Conservation (phyloP, 2,888 invertebrate genomes). For the Leistus spinibarbis region DNA sequence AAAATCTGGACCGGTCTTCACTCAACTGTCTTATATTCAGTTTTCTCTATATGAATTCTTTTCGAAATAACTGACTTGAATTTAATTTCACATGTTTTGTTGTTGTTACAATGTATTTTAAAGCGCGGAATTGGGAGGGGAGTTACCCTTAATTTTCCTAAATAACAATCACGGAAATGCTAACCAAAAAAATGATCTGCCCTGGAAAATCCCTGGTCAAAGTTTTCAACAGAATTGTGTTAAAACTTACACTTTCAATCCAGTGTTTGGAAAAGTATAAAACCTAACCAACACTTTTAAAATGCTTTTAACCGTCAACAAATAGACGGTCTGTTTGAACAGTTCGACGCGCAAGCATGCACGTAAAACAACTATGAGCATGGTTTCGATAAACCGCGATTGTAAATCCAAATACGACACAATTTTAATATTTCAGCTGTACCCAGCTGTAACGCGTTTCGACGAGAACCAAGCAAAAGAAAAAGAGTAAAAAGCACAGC, state of each 20-base stretch:
- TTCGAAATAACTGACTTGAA: no score
- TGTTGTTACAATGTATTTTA: no score
- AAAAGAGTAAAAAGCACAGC: conserved; percentile 15
- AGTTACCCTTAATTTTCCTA: no score
- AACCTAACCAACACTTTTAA: not conserved
- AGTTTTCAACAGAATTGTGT: not conserved
- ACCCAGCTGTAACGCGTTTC: conserved; percentile 15
- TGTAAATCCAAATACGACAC: conserved; percentile 1
- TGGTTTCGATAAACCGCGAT: not conserved
- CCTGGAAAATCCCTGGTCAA: not conserved
- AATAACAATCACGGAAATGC: no score
- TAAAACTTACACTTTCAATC: not conserved
- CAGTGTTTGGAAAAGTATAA: no score
- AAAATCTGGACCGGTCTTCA: no score
- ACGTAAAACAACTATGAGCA: conserved; percentile 25
- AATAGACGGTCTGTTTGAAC: not conserved
- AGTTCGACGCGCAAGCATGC: not conserved
- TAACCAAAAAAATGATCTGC: no score
- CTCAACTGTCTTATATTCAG: no score
- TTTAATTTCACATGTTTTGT: no score
- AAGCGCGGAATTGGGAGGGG: no score
- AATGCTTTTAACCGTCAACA: not conserved
- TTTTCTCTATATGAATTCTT: no score
- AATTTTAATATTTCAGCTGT: conserved; percentile 26
- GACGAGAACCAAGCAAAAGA: not conserved